Conservation (phyloP, 2,888 invertebrate genomes). For the Phengaris arion region DNA sequence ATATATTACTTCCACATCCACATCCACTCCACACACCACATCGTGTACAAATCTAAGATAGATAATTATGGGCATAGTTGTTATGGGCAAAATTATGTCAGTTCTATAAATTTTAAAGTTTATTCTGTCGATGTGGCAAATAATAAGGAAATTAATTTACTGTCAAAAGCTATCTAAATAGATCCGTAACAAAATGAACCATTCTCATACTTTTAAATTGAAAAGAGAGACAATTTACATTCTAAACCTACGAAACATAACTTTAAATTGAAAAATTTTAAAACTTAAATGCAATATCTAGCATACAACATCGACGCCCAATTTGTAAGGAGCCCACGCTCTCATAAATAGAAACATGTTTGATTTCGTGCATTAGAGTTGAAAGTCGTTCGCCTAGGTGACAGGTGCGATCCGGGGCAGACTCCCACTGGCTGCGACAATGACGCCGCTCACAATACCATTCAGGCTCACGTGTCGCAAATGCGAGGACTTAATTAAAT, state of each 20-base stretch:
- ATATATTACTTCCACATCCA: too few relatives aligned
- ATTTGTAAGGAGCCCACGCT: slow-evolving; percentile 27
- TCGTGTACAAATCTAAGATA: not conserved
- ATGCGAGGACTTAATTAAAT: slow-evolving; percentile 74
- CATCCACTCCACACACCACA: not conserved
- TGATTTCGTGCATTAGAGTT: slow-evolving; percentile 49
- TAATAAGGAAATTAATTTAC: too few relatives aligned
- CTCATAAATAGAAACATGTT: slow-evolving; percentile 33
- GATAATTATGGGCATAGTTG: not conserved
- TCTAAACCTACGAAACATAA: too few relatives aligned
- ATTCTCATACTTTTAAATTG: too few relatives aligned
- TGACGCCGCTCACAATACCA: slow-evolving; percentile 56
- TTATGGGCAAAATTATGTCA: too few relatives aligned
- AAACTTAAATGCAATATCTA: not conserved
- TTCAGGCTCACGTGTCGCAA: slow-evolving; percentile 68
- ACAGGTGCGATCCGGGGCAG: slow-evolving; percentile 71
- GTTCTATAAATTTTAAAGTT: too few relatives aligned
- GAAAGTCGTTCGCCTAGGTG: slow-evolving; percentile 48
- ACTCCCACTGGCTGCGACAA: slow-evolving; percentile 76
- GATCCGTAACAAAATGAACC: too few relatives aligned
- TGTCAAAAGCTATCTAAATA: too few relatives aligned
- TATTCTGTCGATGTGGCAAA: too few relatives aligned
- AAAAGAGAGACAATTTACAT: too few relatives aligned
- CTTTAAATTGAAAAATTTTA: too few relatives aligned
- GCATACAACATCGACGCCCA: slow-evolving; percentile 2